phyloP scores from a whole-genome alignment of 2,113 vertebrate genomes.

The Halichoerus grypus region DNA sequence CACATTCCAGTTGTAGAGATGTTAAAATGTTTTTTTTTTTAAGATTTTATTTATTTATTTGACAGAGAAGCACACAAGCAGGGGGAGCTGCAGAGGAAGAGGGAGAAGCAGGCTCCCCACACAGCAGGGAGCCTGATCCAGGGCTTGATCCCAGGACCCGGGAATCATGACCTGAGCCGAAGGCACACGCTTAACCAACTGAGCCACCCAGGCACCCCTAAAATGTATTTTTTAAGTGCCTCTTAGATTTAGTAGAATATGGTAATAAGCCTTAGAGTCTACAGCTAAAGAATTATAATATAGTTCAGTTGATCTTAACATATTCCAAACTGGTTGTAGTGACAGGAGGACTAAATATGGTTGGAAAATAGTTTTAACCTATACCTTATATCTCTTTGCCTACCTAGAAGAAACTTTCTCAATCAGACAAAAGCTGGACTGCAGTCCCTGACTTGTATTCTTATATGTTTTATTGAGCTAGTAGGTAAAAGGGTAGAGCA shows the following conservation, averaged over 20 bases:
- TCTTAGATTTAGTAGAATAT: neutral
- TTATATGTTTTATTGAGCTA: neutral
- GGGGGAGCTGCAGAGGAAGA: no score
- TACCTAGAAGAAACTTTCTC: neutral
- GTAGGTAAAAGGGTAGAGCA: neutral
- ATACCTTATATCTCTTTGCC: neutral
- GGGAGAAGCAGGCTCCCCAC: no score
- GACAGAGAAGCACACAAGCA: neutral
- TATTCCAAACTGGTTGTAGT: neutral
- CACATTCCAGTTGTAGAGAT: neutral
- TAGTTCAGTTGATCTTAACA: neutral
- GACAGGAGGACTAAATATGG: neutral
- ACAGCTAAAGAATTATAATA: slow-evolving; percentile 8
- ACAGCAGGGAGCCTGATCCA: neutral
- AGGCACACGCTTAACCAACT: neutral
- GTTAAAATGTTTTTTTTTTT: neutral
- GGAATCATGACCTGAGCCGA: neutral
- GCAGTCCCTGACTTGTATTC: neutral
- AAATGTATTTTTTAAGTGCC: neutral
- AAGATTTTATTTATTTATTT: neutral
- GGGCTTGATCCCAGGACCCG: neutral
- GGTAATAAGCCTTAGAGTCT: neutral
- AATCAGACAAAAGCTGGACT: neutral
- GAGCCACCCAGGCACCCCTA: neutral
- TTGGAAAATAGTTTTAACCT: neutral